A percentile compares a stretch with the other conserved stretches of the same genome.
Evolutionary conservation across 2,113 vertebrate genomes (phyloP).

Genomic region (Lagopus muta): DNA sequence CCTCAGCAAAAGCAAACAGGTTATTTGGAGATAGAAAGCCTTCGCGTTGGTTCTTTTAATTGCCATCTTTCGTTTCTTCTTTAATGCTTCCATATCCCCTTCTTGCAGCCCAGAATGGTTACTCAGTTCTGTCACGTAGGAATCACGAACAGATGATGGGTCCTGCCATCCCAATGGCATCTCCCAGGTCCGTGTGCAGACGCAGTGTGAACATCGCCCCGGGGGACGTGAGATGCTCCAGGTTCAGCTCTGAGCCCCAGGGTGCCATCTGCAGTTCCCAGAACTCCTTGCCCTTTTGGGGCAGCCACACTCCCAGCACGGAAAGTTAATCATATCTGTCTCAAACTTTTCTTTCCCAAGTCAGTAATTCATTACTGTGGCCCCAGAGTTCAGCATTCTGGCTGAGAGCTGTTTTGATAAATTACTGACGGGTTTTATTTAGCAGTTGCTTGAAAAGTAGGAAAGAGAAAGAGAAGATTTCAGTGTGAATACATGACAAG

Average conservation of each 20-base stretch:
- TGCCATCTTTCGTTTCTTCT: background rate
- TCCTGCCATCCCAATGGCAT: conserved; percentile 53
- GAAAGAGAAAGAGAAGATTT: conserved; percentile 31
- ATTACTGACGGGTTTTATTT: background rate
- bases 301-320: conserved; percentile 34
- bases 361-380: background rate
- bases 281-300: conserved; percentile 67
- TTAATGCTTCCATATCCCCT: background rate
- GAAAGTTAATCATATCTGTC: conserved; percentile 43
- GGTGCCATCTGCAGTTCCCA: conserved; percentile 69
- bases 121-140: conserved; percentile 48
- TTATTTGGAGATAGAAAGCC: conserved; percentile 11
- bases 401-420: conserved; percentile 2
- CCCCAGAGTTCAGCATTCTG: background rate
- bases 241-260: background rate
- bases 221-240: conserved; percentile 42
- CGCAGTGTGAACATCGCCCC: conserved; percentile 61
- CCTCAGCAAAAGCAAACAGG: background rate
- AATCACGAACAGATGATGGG: conserved; percentile 37
- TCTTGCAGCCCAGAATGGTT: conserved; percentile 42
- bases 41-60: background rate
- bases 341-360: conserved; percentile 39
- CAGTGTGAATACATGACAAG: conserved; percentile 8
- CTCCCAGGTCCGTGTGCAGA: conserved; percentile 61
- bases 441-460: background rate